Conservation (phyloP, 53 echinoderm and acorn worm species). For the Glandiceps talaboti region DNA sequence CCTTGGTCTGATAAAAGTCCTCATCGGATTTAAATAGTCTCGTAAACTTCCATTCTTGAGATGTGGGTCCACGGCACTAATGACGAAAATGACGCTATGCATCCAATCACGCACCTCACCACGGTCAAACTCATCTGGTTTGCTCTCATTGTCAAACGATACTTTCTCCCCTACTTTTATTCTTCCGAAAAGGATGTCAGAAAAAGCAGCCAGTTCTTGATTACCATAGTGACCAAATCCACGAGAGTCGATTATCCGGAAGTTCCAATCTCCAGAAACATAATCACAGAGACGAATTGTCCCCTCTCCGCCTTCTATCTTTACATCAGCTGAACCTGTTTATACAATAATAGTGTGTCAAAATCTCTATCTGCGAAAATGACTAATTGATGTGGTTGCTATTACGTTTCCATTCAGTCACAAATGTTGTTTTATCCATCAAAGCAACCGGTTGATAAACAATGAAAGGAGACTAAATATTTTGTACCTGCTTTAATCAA, state of each 20-base stretch:
- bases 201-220: neutral
- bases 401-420: no score
- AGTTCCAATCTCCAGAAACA: neutral
- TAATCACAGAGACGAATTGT: neutral
- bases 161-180: neutral
- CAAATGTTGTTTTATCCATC: no score
- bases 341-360: neutral
- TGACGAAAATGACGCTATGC: neutral
- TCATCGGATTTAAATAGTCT: neutral
- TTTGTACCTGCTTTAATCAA: no score
- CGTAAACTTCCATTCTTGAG: neutral
- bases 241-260: neutral
- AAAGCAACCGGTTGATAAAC: no score
- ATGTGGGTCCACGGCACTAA: neutral
- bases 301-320: neutral
- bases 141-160: neutral
- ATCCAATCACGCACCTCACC: neutral
- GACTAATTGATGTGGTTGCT: no score
- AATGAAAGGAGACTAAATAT: no score
- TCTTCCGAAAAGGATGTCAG: neutral
- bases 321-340: neutral
- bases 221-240: neutral
- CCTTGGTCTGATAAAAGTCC: neutral
- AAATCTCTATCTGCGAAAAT: neutral
- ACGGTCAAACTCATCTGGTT: neutral